Evolutionary conservation across 2,888 invertebrate genomes (phyloP).

Genomic region (Philaethria dido): DNA sequence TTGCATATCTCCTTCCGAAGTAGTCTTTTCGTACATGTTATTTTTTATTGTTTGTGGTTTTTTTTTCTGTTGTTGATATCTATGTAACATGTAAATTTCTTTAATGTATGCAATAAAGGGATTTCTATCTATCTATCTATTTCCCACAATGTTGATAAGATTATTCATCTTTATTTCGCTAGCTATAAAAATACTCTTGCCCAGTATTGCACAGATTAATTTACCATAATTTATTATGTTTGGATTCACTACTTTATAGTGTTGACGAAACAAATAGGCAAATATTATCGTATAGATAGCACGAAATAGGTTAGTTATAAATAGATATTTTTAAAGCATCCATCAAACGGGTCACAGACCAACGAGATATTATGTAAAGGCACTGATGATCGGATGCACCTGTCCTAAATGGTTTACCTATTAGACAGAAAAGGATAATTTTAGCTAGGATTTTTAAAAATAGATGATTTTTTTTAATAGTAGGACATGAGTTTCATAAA

Average conservation of each 20-base stretch:
- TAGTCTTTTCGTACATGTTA: no score
- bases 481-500: constrained; percentile 8
- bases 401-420: constrained; percentile 49
- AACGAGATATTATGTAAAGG: constrained; percentile 29
- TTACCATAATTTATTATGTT: no score
- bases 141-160: not conserved
- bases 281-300: not conserved
- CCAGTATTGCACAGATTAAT: no score
- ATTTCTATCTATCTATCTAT: no score
- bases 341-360: not conserved
- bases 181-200: no score
- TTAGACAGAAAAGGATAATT: constrained; percentile 45
- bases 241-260: no score
- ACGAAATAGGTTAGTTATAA: not conserved
- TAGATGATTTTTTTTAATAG: constrained; percentile 40
- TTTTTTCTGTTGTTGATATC: no score
- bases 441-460: constrained; percentile 47
- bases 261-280: not conserved
- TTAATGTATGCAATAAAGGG: no score
- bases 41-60: no score
- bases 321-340: constrained; percentile 9
- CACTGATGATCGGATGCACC: constrained; percentile 48
- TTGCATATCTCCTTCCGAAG: no score
- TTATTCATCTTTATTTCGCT: no score
- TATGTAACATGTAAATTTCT: no score